Conservation (phyloP, 1,140 invertebrate genomes). For the Eumeta japonica region DNA sequence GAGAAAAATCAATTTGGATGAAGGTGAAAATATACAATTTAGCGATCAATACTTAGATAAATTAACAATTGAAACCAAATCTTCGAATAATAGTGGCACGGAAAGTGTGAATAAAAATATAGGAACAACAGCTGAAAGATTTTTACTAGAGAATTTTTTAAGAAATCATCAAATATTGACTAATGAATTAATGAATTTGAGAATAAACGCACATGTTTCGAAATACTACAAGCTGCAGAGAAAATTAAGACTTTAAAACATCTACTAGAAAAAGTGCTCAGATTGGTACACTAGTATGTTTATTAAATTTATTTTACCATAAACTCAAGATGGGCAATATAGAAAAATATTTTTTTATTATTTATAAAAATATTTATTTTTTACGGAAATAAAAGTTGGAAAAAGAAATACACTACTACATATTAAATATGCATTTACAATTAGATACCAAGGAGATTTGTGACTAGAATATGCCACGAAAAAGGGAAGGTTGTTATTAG, state of each 20-base stretch:
- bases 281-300: slow-evolving; percentile 26
- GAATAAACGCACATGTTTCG: too few species aligned
- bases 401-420: too few species aligned
- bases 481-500: too few species aligned
- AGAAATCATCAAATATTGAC: too few species aligned
- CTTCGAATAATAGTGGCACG: slow-evolving; percentile 2
- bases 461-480: too few species aligned
- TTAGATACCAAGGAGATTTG: too few species aligned
- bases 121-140: slow-evolving; percentile 12
- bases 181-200: too few species aligned
- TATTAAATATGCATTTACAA: too few species aligned
- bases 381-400: slow-evolving; percentile 23
- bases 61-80: slow-evolving; percentile 15
- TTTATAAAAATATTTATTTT: slow-evolving; percentile 20
- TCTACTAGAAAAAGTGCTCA: too few species aligned
- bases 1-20: slow-evolving; percentile 19
- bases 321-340: slow-evolving; percentile 16
- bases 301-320: slow-evolving; percentile 17
- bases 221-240: slow-evolving; percentile 20
- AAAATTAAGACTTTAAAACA: slow-evolving; percentile 19
- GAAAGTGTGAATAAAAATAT: slow-evolving; percentile 11
- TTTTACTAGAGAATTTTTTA: too few species aligned
- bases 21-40: slow-evolving; percentile 18
- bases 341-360: too few species aligned
- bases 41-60: too few species aligned